Conservation (phyloP, 1,140 invertebrate genomes). For the Druon quercuslanigerum region DNA sequence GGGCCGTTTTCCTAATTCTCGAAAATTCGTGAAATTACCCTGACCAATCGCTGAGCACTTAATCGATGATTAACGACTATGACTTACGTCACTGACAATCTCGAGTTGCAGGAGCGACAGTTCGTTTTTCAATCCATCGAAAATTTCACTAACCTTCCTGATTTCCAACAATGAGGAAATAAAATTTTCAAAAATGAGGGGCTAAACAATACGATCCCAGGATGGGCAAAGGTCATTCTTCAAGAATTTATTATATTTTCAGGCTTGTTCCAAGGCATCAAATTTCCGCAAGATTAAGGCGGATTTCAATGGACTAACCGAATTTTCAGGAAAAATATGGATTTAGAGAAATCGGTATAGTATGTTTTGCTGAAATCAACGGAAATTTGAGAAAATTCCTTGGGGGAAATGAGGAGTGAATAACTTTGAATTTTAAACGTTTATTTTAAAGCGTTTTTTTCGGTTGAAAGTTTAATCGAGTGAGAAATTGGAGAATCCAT, state of each 20-base stretch:
- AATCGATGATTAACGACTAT: constrained; percentile 55
- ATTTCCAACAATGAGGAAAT: neutral
- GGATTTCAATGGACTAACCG: no score
- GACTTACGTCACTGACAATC: constrained; percentile 42
- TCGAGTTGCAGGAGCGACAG: neutral
- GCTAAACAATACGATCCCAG: constrained; percentile 42
- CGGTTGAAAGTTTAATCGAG: no score
- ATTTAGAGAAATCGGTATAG: no score
- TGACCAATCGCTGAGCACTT: constrained; percentile 43
- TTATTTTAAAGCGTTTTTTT: no score
- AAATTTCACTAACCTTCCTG: neutral
- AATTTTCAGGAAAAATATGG: no score
- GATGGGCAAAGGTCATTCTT: neutral
- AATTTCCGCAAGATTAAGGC: neutral
- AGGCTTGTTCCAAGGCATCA: neutral
- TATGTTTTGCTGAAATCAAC: no score
- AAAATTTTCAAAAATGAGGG: constrained; percentile 47
- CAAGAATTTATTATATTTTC: neutral
- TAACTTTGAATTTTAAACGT: no score
- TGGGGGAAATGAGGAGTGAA: no score
- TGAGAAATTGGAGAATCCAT: no score
- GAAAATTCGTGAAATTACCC: constrained; percentile 51
- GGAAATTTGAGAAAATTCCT: no score
- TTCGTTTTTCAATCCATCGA: constrained; percentile 42
- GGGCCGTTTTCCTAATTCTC: constrained; percentile 47